phyloP scores from a whole-genome alignment of 1,140 invertebrate genomes.

The Bathynomus jamesi region DNA sequence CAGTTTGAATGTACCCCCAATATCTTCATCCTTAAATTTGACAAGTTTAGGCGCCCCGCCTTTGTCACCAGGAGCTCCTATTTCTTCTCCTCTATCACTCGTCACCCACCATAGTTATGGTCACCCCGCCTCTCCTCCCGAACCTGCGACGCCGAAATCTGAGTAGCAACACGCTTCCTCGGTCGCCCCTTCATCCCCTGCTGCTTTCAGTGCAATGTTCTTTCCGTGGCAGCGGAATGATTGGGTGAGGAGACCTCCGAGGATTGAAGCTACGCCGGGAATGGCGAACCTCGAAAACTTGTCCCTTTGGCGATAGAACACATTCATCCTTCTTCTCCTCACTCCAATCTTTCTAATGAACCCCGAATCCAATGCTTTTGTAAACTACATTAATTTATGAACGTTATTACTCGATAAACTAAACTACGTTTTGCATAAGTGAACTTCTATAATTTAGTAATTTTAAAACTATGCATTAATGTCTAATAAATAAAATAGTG shows the following conservation, averaged over 20 bases:
- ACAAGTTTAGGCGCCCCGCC: slow-evolving; percentile 33
- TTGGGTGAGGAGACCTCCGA: background rate
- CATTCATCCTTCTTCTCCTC: background rate
- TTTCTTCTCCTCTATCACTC: slow-evolving; percentile 29
- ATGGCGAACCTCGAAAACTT: background rate
- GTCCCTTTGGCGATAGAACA: background rate
- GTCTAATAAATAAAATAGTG: background rate
- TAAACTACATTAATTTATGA: background rate
- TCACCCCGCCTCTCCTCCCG: slow-evolving; percentile 25
- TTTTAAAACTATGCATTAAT: background rate
- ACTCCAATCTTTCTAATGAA: background rate
- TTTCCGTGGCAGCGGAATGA: background rate
- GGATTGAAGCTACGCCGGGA: background rate
- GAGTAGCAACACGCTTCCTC: slow-evolving; percentile 23
- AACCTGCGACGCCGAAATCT: slow-evolving; percentile 26
- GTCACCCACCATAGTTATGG: slow-evolving; percentile 28
- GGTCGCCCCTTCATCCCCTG: slow-evolving; percentile 9
- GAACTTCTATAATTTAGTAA: background rate
- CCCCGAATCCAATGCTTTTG: background rate
- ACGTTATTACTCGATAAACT: background rate
- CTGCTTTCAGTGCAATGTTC: slow-evolving; percentile 18
- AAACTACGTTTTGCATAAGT: background rate
- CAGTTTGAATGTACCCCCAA: slow-evolving; percentile 30
- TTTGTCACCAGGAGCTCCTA: slow-evolving; percentile 28
- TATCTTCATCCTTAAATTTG: slow-evolving; percentile 30